Percentiles rank a stretch among this genome's conserved stretches.
phyloP scores from a whole-genome alignment of 2,888 invertebrate species.

The Xestia ashworthii region DNA sequence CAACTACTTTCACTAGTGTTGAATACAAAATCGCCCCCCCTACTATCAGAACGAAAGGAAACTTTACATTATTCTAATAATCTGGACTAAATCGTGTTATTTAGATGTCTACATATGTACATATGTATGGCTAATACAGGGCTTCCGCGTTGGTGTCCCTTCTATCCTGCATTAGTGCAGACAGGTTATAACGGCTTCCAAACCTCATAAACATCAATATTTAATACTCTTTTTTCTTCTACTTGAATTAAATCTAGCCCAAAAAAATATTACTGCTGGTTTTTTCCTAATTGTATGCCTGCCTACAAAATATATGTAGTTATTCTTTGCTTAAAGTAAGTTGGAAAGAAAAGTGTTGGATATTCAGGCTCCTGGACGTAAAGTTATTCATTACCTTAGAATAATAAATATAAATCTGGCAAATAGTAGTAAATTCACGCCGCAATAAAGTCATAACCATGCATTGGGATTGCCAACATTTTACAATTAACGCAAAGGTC shows the following conservation, averaged over 20 bases:
- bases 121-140: conserved; percentile 1
- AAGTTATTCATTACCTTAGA: neutral
- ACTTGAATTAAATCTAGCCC: neutral
- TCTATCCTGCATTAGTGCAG: neutral
- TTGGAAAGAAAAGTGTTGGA: no score
- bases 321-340: neutral
- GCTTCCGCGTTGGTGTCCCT: neutral
- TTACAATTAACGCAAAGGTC: conserved; percentile 19
- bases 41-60: conserved; percentile 11
- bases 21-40: conserved; percentile 24
- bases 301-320: neutral
- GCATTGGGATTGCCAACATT: neutral
- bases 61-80: conserved; percentile 38
- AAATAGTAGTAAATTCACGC: conserved; percentile 4
- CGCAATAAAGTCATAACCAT: conserved; percentile 18
- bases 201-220: conserved; percentile 25
- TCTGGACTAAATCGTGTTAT: conserved; percentile 22
- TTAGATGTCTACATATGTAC: neutral
- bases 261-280: neutral
- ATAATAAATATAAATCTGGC: conserved; percentile 4
- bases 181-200: neutral
- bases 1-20: conserved; percentile 49
- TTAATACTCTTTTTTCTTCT: conserved; percentile 17
- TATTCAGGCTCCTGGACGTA: no score
- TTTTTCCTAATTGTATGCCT: neutral